These are phyloP conservation scores for Limenitis camilla DNA, from an alignment of 2,888 invertebrate species.

Conservation along the genomic window DNA sequence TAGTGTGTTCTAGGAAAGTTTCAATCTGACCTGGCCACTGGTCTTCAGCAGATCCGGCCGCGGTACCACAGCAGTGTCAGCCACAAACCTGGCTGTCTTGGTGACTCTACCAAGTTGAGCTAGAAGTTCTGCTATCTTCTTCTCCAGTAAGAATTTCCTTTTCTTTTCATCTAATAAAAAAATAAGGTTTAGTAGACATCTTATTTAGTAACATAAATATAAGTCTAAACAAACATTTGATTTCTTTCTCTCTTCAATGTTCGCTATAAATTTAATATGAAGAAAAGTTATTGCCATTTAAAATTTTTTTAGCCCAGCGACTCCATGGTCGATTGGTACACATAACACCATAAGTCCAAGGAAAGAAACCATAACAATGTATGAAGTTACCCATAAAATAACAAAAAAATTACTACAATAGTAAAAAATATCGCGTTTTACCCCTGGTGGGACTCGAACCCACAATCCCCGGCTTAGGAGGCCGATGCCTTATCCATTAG, in stretches of 20 bases:
- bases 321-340: too few species aligned
- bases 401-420: constrained; percentile 27
- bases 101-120: constrained; percentile 89
- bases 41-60: constrained; percentile 33
- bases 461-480: constrained; percentile 85
- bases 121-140: constrained; percentile 88
- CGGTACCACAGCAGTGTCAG: constrained; percentile 35
- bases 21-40: constrained; percentile 37
- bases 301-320: too few species aligned
- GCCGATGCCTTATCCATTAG: constrained; percentile 86
- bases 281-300: too few species aligned
- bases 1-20: not conserved
- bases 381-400: too few species aligned
- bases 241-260: too few species aligned
- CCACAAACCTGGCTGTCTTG: constrained; percentile 93
- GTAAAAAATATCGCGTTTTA: not conserved
- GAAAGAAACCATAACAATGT: too few species aligned
- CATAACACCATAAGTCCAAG: too few species aligned
- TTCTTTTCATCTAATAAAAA: constrained; percentile 80
- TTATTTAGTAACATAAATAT: not conserved
- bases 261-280: too few species aligned
- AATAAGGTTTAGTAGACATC: not conserved
- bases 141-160: constrained; percentile 90
- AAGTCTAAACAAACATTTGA: too few species aligned
- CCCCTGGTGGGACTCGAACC: too few species aligned